Evolutionary conservation across 2,888 invertebrate genomes (phyloP).

Genomic region (Cantharis lateralis): DNA sequence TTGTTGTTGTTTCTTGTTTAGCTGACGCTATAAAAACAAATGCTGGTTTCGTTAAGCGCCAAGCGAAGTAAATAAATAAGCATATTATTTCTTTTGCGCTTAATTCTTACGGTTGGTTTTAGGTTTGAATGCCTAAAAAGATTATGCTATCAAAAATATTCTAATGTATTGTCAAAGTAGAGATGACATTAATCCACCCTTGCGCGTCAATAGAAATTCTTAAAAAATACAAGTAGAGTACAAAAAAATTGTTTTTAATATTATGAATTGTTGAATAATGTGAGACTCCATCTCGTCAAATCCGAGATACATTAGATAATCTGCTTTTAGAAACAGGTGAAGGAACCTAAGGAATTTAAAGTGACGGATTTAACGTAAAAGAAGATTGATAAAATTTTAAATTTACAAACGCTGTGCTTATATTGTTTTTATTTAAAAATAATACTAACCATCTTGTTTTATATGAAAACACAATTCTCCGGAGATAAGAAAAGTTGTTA

Average conservation of each 20-base stretch:
- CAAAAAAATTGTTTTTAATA: too few species aligned
- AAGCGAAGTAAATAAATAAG: too few species aligned
- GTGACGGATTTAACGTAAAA: background rate
- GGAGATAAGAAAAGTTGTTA: constrained; percentile 10
- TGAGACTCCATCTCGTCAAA: background rate
- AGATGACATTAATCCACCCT: background rate
- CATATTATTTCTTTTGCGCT: too few species aligned
- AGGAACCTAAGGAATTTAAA: background rate
- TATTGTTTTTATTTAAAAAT: background rate
- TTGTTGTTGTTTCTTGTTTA: too few species aligned
- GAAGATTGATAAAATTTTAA: background rate
- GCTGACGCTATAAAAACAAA: too few species aligned
- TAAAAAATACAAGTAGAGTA: background rate
- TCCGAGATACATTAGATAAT: background rate
- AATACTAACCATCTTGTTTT: background rate
- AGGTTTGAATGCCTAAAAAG: too few species aligned
- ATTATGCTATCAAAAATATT: too few species aligned
- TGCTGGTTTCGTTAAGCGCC: too few species aligned
- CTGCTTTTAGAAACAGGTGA: background rate
- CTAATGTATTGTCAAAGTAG: too few species aligned
- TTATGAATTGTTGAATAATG: background rate
- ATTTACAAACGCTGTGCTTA: background rate
- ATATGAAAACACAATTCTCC: background rate
- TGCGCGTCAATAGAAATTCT: background rate
- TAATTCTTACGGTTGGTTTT: too few species aligned